A percentile compares a stretch with the other conserved stretches of the same genome.
These are phyloP conservation scores for Phylloscopus collybita DNA, from an alignment of 2,797 vertebrate genomes.

Conservation along the genomic window DNA sequence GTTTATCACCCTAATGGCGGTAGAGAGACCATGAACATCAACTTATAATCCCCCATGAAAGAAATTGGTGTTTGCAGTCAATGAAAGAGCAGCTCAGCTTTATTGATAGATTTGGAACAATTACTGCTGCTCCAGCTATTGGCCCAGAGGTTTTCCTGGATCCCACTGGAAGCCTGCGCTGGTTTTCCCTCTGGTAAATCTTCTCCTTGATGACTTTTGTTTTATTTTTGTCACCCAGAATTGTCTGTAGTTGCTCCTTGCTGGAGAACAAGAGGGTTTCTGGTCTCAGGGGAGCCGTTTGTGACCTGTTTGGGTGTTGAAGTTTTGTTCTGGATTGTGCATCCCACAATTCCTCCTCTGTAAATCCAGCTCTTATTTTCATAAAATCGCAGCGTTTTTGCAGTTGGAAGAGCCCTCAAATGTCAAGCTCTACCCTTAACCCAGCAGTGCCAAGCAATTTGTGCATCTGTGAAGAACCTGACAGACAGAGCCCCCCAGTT, in stretches of 20 bases:
- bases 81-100: conserved; percentile 71
- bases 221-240: not conserved
- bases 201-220: not conserved
- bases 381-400: not conserved
- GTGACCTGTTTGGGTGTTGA: not conserved
- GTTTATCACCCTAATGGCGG: conserved; percentile 84
- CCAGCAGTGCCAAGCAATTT: not conserved
- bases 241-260: not conserved
- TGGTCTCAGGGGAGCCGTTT: not conserved
- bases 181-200: conserved; percentile 50
- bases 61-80: conserved; percentile 75
- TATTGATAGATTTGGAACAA: conserved; percentile 78
- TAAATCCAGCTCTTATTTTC: not conserved
- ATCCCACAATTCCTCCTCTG: not conserved
- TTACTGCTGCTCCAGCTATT: conserved; percentile 71
- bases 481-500: not conserved
- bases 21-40: conserved; percentile 74
- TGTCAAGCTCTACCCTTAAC: not conserved
- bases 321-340: not conserved
- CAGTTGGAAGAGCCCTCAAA: not conserved
- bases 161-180: conserved; percentile 5
- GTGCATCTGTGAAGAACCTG: not conserved
- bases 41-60: conserved; percentile 76
- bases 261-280: not conserved
- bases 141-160: conserved; percentile 60